A percentile compares a stretch with the other conserved stretches of the same genome.
These are phyloP conservation scores for Drosophila eohydei DNA, from an alignment of 2,888 invertebrate genomes.

Conservation along the genomic window DNA sequence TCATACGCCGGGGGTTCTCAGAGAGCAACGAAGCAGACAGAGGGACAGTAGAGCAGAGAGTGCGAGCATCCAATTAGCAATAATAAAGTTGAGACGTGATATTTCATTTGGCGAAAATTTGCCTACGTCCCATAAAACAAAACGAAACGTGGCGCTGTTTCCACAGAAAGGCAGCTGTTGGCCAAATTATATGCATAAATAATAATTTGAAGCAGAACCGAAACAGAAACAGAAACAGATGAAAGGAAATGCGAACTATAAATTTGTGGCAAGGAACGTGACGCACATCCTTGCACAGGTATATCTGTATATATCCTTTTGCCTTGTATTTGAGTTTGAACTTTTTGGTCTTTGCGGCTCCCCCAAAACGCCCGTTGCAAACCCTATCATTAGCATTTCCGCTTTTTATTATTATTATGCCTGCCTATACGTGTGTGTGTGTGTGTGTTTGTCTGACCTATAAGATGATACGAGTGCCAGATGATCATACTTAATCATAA, in stretches of 20 bases:
- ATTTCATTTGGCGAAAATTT: slow-evolving; percentile 80
- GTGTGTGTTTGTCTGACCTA: slow-evolving; percentile 4
- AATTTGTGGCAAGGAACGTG: slow-evolving; percentile 62
- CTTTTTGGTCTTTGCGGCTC: background rate
- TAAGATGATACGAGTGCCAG: slow-evolving; percentile 48
- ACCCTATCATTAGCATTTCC: slow-evolving; percentile 85
- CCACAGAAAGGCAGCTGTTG: slow-evolving; percentile 77
- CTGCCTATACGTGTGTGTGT: slow-evolving; percentile 5
- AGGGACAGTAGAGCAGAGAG: background rate
- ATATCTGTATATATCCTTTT: slow-evolving; percentile 30
- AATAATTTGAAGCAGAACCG: slow-evolving; percentile 68
- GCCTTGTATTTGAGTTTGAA: slow-evolving; percentile 6
- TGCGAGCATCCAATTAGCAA: slow-evolving; percentile 73
- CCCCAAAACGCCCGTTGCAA: slow-evolving; percentile 19
- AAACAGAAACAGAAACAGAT: slow-evolving; percentile 12
- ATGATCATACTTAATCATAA: slow-evolving; percentile 83
- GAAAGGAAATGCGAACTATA: slow-evolving; percentile 64
- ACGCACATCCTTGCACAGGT: slow-evolving; percentile 25
- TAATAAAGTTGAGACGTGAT: slow-evolving; percentile 83
- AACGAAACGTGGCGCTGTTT: slow-evolving; percentile 37
- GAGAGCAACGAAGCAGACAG: background rate
- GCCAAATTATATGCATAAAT: slow-evolving; percentile 83
- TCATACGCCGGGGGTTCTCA: slow-evolving; percentile 71
- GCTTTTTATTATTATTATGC: slow-evolving; percentile 84
- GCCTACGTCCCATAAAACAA: slow-evolving; percentile 74